Evolutionary conservation across 2,113 vertebrate species (phyloP), one percentile per base, ranked within the genome.

Genomic region (Esox niger): DNA sequence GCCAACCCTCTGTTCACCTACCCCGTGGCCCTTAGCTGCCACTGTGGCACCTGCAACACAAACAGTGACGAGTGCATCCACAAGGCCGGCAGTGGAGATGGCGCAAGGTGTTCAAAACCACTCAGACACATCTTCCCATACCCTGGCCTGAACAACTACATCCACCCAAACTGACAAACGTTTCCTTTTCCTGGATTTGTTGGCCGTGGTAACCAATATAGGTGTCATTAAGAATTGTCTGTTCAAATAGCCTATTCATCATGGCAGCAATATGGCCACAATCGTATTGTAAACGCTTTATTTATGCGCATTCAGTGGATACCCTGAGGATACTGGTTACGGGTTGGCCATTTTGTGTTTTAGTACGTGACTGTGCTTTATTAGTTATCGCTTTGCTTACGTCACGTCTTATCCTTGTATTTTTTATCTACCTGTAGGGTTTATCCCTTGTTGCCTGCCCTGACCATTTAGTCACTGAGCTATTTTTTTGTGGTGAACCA

Each of bases 11-110:
- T 91, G 64, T 95, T 95, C 74, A 94, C 92, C 66, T 98, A 95
- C 79, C 96, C 96, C 0, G 91, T 94, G 67, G 96, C 97, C 7
- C 4, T 94, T 17, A 94, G 92, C 87, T 99, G 96, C 89, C 93
- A 91, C 79, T 99, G 97, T 68, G 89, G 92, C 23, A 91, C 90
- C 81, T 99, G 97, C 80, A 90, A 93, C 64, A 95, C 95, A 0
- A 93, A 94, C 74, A 94, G 91, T 1, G 89, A 90, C n/a, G 95
- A 98, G 69, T 99, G 96, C 23, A 74, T 91, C 23, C 92, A 94
- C 0, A 94, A 95, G 69, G 81, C 82, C 66, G 54, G 83, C 65
- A 55, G 83, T 21, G 70, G 74, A 6, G 58, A 66, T 25, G 35
- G 75, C n/a, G 87, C 91, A 55, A 89, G 84, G 3, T 99, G 97